Evolutionary conservation across 2,797 vertebrate genomes (phyloP).

Genomic region (Siniperca scherzeri): DNA sequence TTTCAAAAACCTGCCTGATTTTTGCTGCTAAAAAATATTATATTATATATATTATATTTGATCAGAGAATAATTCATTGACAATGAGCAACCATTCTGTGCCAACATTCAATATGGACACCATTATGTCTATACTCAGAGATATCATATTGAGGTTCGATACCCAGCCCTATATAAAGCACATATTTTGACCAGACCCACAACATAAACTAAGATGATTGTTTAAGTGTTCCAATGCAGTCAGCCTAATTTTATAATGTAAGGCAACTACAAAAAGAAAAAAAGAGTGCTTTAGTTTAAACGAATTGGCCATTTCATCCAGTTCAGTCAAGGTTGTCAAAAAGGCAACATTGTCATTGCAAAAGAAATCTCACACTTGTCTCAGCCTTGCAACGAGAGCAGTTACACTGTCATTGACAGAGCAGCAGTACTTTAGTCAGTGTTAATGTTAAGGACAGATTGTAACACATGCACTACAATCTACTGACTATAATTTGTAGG

Average conservation of each 20-base stretch:
- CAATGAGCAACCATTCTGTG: neutral
- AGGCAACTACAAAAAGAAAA: constrained; percentile 48
- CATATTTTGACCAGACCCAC: constrained; percentile 12
- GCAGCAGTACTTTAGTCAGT: constrained; percentile 28
- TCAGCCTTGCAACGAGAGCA: neutral
- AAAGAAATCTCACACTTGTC: constrained; percentile 7
- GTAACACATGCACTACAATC: constrained; percentile 14
- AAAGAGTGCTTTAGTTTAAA: constrained; percentile 33
- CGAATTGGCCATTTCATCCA: neutral
- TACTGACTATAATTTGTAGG: neutral
- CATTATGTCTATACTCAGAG: neutral
- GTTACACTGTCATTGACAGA: neutral
- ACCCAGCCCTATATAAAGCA: neutral
- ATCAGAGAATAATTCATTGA: neutral
- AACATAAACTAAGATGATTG: constrained; percentile 9
- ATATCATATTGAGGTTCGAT: neutral
- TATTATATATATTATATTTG: neutral
- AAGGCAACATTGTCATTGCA: constrained; percentile 58
- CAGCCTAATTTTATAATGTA: constrained; percentile 19
- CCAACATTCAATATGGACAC: neutral
- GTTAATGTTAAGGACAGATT: constrained; percentile 21
- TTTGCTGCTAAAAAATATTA: no score
- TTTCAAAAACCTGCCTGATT: neutral
- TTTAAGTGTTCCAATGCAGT: constrained; percentile 7
- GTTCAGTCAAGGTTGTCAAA: constrained; percentile 31